Percentiles rank a stretch among this genome's conserved stretches.
Conservation (phyloP, 1,140 invertebrate genomes). For the Leguminivora glycinivorella region DNA sequence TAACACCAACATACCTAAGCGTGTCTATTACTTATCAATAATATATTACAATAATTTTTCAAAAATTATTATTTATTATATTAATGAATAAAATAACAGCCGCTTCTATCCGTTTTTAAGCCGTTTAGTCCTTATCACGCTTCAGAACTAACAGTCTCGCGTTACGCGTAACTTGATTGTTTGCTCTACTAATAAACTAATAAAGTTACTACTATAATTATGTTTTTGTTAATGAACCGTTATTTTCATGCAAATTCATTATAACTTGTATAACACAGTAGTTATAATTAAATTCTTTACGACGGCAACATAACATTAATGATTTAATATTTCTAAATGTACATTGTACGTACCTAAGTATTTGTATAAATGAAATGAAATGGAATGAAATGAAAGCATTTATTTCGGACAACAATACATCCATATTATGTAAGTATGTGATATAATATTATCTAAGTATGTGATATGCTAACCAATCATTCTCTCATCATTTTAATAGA, state of each 20-base stretch:
- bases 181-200: conserved; percentile 9
- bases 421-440: no score
- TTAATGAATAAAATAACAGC: neutral
- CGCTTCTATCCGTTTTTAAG: conserved; percentile 2
- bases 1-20: no score
- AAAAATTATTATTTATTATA: no score
- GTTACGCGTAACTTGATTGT: conserved; percentile 4
- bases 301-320: neutral
- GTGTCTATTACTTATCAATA: no score
- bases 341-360: no score
- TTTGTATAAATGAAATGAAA: no score
- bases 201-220: neutral
- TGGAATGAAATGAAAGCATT: no score
- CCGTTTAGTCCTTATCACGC: neutral
- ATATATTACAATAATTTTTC: no score
- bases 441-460: no score
- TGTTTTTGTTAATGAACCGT: neutral
- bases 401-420: no score
- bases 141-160: conserved; percentile 6
- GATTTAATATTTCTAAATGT: neutral
- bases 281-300: neutral
- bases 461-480: no score
- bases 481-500: no score
- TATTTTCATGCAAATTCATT: neutral
- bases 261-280: neutral